Base-by-base conservation (phyloP, 2,113 vertebrate genomes). In the Bufo gargarizans region DNA sequence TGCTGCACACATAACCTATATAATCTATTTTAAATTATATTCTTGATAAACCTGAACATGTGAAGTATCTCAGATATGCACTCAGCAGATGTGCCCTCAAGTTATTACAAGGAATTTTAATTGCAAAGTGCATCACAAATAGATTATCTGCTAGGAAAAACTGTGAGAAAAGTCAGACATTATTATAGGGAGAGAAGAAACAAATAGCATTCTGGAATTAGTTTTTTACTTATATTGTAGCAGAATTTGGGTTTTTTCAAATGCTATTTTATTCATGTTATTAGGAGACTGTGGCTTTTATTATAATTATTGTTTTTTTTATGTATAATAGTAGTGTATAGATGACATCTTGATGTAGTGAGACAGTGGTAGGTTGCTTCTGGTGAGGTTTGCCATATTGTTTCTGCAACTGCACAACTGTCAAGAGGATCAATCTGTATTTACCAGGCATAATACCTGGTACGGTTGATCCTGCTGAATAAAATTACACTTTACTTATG, bases 1-100 rank as follows among this genome's bases (percentile, higher is more conserved):
- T 88, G 72, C 50, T 61, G 63, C 50, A 61, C 81, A 47, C 17
- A 33, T 49, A 50, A 78, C 17, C 49, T 88, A 58, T 88, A 58
- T 78, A 69, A 84, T 84, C 72, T 88, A 88, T 78, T 84, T 88
- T 33, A 84, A 88, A 88, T 88, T 78, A 78, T 77, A 77, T 84
- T 77, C 82, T 69, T 88, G 59, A 83, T 77, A 83, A 82, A 81
- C 45, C 86, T 63, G 86, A 84, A 84, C 81, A 78, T 65, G 20
- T 84, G 77, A 88, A 84, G 80, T 55, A 88, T 77, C 59, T 33
- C 17, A 50, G 56, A 53, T 84, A 33, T 77, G 71, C 81, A 77
- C 47, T 45, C 81, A 53, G 50, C 87, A 88, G 82, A 67, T 84
- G 87, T 69, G 74, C 22, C 87, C 81, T 45, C 49, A 43, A 78